Percentiles rank a stretch among this genome's conserved stretches.
These are phyloP conservation scores for Amitus sp. DNA, from an alignment of 2,888 invertebrate species.

Conservation along the genomic window DNA sequence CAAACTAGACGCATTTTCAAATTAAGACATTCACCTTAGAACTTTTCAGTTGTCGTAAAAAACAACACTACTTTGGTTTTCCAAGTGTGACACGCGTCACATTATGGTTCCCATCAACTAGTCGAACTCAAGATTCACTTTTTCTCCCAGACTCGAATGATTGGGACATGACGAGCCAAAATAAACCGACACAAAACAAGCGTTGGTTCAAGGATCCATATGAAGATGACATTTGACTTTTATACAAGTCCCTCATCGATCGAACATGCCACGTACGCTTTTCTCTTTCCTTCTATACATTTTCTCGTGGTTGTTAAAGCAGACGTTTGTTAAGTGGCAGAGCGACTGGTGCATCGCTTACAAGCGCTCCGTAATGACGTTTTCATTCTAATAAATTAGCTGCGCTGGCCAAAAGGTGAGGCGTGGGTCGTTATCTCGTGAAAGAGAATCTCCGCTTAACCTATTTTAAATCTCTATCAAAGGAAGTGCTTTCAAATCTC, in stretches of 20 bases:
- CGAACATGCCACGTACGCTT: constrained; percentile 8
- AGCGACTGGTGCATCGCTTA: constrained; percentile 45
- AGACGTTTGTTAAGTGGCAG: constrained; percentile 45
- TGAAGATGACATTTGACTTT: constrained; percentile 30
- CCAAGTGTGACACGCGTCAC: too few species aligned
- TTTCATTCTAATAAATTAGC: constrained; percentile 47
- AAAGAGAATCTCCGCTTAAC: neutral
- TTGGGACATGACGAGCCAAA: too few species aligned
- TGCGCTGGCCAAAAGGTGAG: constrained; percentile 29
- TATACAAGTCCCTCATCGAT: constrained; percentile 40
- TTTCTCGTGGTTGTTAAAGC: constrained; percentile 23
- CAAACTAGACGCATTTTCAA: too few species aligned
- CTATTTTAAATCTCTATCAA: neutral
- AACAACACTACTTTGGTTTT: too few species aligned
- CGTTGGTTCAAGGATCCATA: constrained; percentile 15
- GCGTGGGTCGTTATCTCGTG: constrained; percentile 34
- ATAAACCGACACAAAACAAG: too few species aligned
- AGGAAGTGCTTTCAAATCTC: neutral
- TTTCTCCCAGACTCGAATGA: too few species aligned
- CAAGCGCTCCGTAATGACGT: constrained; percentile 44
- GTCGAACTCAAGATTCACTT: too few species aligned
- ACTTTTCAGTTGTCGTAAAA: too few species aligned
- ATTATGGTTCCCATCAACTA: too few species aligned
- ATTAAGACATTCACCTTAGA: too few species aligned
- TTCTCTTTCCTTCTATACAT: constrained; percentile 10